Base-by-base conservation (phyloP, 2,888 invertebrate genomes). In the Plusia festucae region DNA sequence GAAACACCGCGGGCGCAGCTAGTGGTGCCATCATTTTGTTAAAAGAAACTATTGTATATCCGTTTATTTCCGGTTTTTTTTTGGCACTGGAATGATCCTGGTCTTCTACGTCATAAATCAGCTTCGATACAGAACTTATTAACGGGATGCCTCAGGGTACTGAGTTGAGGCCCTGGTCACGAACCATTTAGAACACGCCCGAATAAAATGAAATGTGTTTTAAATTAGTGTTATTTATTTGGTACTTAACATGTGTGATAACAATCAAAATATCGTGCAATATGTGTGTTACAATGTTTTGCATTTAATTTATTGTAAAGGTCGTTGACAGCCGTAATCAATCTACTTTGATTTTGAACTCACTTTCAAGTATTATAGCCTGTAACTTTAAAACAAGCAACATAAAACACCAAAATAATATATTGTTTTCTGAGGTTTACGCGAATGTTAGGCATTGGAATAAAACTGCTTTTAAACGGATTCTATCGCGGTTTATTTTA, bases 101-200 rank as follows among this genome's bases (percentile, higher is more conserved):
- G n/a, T 24, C 24, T 24, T 24, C 24, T 24, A 24, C 24, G 24
- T 5, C 24, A 24, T 24, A 24, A 24, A 24, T 24, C 24, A 24
- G 24, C 2, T n/a, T n/a, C n/a, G 2, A 24, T 24, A 24, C 24
- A 18, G 18, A 20, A 9, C 18, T 11, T 16, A 20, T 11, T 20
- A 20, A 9, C 11, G 46, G 20, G 46, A 49, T 49, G 46, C 46
- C 46, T 49, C 46, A 49, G 46, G 46, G 46, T 20, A 49, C 18
- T 9, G 6, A 16, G 16, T 20, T 18, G 13, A 9, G 46, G 20
- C 20, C 46, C 11, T 49, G 20, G 46, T 20, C 20, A 20, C 18
- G 46, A 49, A 49, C n/a, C n/a, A 40, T 49, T 49, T 49, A 20
- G 20, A 20, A 20, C 46, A 49, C 46, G 46, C 20, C 20, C 46